Evolutionary conservation across 2,888 invertebrate species (phyloP), one percentile per base, ranked within the genome.

Genomic region (Synanthedon vespiformis): DNA sequence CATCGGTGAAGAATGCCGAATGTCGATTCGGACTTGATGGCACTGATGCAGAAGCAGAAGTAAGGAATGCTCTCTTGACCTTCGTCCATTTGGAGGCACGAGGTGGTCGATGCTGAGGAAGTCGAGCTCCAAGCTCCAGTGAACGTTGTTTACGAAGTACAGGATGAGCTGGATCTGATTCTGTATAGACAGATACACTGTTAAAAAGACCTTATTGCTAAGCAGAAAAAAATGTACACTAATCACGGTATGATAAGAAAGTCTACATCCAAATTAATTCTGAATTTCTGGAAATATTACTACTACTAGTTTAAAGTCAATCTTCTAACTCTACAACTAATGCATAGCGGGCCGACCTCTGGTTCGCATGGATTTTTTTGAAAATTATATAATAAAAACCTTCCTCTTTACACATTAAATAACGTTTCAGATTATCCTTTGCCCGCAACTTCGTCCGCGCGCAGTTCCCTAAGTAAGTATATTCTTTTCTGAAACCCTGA

Each of bases 81-180:
- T 91, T 91, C 50, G 89, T 90, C 93, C 93, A 94, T 74, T 92
- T 92, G 55, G 93, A 93, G 61, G 89, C 84, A 27, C 89, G 80
- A 14, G 89, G 86, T 22, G 89, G 88, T 27, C 89, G 84, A 61
- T 88, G 76, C 65, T 78, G 83, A 1, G 88, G 88, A 11, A 86
- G 86, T 34, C 87, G 72, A 51, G 82, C 78, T 0, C 82, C 82
- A 0, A 83, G 72, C 60, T 88, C 88, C 55, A 88, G 57, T 18
- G 88, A 88, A 1, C 84, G 74, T 64, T 88, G 88, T 70, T 88
- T 88, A 52, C 85, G 83, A 16, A 88, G 80, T 14, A 80, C 62
- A 4, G 85, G 86, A 54, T 85, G 86, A 54, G 65, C 79, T 58
- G 74, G 81, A 61, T 73, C 89, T 50, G 83, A 85, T 66, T 87